These are phyloP conservation scores for Sinonovacula constricta DNA, from an alignment of 1,140 invertebrate genomes.

Conservation along the genomic window DNA sequence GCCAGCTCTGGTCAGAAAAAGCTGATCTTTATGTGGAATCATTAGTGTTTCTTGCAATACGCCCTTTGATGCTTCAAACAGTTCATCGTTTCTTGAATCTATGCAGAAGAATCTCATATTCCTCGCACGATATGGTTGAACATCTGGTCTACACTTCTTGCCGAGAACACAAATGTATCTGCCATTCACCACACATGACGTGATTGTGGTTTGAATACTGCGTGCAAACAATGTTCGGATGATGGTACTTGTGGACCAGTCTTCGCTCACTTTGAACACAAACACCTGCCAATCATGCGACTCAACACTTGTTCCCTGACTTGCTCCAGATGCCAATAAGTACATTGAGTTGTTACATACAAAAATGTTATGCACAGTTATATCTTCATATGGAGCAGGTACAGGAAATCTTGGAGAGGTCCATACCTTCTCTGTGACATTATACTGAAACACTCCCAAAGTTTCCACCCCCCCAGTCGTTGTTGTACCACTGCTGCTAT, in stretches of 20 bases:
- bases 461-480: constrained; percentile 45
- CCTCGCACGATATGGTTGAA: constrained; percentile 39
- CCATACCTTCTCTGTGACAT: constrained; percentile 52
- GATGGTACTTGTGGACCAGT: constrained; percentile 50
- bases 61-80: constrained; percentile 54
- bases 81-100: constrained; percentile 34
- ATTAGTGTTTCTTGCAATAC: constrained; percentile 51
- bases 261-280: constrained; percentile 54
- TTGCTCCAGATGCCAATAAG: constrained; percentile 53
- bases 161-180: constrained; percentile 62
- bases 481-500: constrained; percentile 32
- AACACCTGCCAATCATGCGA: constrained; percentile 47
- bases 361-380: constrained; percentile 54
- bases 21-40: constrained; percentile 56
- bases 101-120: constrained; percentile 47
- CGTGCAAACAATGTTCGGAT: constrained; percentile 58
- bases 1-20: constrained; percentile 59
- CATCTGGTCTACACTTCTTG: constrained; percentile 53
- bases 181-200: constrained; percentile 42
- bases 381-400: constrained; percentile 51
- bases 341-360: constrained; percentile 54
- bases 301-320: not conserved
- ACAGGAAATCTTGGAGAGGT: constrained; percentile 53
- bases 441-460: constrained; percentile 54
- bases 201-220: constrained; percentile 54